Percentiles rank a stretch among this genome's conserved stretches.
Conservation (phyloP, 2,113 vertebrate genomes). For the Psilopsiagon aurifrons region DNA sequence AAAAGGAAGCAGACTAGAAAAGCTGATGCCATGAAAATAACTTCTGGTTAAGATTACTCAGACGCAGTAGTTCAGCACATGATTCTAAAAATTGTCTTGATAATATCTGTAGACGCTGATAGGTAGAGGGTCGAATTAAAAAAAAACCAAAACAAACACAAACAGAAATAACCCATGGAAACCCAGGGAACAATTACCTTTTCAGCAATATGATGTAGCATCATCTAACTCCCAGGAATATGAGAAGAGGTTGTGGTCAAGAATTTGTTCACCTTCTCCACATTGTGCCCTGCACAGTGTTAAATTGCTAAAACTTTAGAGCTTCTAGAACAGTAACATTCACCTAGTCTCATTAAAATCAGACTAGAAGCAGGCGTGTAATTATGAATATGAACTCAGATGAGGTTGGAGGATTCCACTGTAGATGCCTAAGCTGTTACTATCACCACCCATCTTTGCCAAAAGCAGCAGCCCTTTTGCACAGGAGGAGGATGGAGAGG, state of each 20-base stretch:
- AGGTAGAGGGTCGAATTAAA: not conserved
- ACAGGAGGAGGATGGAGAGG: constrained; percentile 40
- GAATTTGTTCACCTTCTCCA: not conserved
- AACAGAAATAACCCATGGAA: not conserved
- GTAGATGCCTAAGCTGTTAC: constrained; percentile 39
- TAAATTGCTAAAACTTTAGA: not conserved
- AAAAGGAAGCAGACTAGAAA: not conserved
- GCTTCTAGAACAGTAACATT: not conserved
- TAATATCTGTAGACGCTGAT: not conserved
- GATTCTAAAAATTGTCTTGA: not conserved
- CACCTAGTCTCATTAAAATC: not conserved
- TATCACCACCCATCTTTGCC: constrained; percentile 30
- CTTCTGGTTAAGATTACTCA: not conserved
- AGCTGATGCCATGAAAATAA: not conserved
- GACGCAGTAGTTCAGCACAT: not conserved
- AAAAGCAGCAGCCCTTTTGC: constrained; percentile 37
- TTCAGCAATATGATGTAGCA: not conserved
- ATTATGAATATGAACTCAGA: constrained; percentile 3
- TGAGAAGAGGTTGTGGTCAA: not conserved
- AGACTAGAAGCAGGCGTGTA: not conserved
- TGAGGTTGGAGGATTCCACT: not conserved
- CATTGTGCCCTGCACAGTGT: rapidly evolving
- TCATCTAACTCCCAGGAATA: not conserved
- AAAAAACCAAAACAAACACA: not conserved
- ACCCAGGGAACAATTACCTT: not conserved